Base-by-base conservation (phyloP, 2,888 invertebrate genomes). In the Perdita meconis region DNA sequence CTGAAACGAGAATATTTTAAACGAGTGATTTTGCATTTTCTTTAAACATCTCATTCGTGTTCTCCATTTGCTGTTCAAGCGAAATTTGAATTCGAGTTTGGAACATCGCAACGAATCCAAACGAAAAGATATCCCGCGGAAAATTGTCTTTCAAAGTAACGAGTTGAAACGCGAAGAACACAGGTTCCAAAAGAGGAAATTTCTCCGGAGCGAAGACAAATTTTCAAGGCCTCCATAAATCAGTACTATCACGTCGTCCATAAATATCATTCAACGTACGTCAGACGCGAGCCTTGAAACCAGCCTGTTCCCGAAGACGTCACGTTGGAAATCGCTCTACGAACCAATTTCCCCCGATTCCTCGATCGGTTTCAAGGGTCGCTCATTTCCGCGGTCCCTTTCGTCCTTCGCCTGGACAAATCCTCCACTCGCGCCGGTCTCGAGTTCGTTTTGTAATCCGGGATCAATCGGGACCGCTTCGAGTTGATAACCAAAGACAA, bases 271-370 rank as follows among this genome's bases (percentile, higher is more conserved):
- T 3, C 19, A 16, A 0, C 19, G 56, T 22, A 42, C 55, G 60
- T 71, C 51, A 53, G 30, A 50, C 10, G 55, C 22, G 12, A 30
- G 34, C 40, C 34, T 60, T 22, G 36, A 16, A 12, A 1, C 50
- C 57, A 74, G n/a, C 26, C 6, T 19, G 16, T 19, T 51, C 70
- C 34, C 44, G 24, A 63, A 56, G 26, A 64, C 68, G 67, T 63
- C 63, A 63, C 61, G 26, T 59, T 55, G 60, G 64, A 78, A 67
- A 72, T 72, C 30, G 30, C 61, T 47, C n/a, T 24, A 30, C 70
- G 22, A n/a, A 40, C 71, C 59, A 67, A 71, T 78, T 71, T 71
- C 63, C 77, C 64, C 3, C 66, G 65, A 57, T 70, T 30, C 26
- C 50, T 66, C 26, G 72, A 77, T 76, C 78, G 8, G 16, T 51